phyloP scores from a whole-genome alignment of 1,140 invertebrate genomes.

The Lepidostoma basale region DNA sequence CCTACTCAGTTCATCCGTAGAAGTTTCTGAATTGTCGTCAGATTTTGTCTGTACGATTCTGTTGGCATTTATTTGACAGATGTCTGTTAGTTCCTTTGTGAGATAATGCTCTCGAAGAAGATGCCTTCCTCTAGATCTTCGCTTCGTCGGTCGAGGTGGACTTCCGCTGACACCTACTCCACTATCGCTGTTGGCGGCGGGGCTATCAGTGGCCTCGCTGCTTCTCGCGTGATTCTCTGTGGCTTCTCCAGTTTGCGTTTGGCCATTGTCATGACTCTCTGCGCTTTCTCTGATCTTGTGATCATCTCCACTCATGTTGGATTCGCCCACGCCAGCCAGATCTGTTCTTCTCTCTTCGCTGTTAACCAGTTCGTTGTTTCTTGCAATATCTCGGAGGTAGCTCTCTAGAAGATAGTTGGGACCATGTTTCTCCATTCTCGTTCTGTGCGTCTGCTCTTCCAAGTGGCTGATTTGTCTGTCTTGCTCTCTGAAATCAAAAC shows the following conservation, averaged over 20 bases:
- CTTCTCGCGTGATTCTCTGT: slow-evolving; percentile 58
- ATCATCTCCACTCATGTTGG: slow-evolving; percentile 38
- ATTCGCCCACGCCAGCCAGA: slow-evolving; percentile 38
- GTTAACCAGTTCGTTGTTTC: slow-evolving; percentile 47
- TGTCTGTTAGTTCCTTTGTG: slow-evolving; percentile 59
- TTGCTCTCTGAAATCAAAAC: slow-evolving; percentile 75
- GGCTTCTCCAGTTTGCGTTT: slow-evolving; percentile 50
- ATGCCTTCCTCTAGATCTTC: slow-evolving; percentile 59
- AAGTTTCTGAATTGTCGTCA: slow-evolving; percentile 61
- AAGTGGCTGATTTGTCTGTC: slow-evolving; percentile 77
- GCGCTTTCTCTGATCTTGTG: slow-evolving; percentile 1
- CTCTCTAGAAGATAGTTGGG: slow-evolving; percentile 82
- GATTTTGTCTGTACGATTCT: slow-evolving; percentile 55
- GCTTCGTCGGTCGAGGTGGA: slow-evolving; percentile 58
- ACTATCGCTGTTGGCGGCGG: slow-evolving; percentile 65
- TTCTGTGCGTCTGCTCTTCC: slow-evolving; percentile 76
- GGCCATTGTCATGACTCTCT: slow-evolving; percentile 37
- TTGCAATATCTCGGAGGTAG: slow-evolving; percentile 65
- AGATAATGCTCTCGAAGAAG: slow-evolving; percentile 61
- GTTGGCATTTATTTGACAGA: slow-evolving; percentile 58
- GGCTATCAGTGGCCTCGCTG: slow-evolving; percentile 59
- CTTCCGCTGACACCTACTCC: slow-evolving; percentile 60
- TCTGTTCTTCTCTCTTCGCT: slow-evolving; percentile 49
- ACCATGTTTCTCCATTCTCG: slow-evolving; percentile 73
- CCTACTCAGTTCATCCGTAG: slow-evolving; percentile 58